These are phyloP conservation scores for Reinhardtius hippoglossoides DNA, from an alignment of 2,113 vertebrate species.

Conservation along the genomic window DNA sequence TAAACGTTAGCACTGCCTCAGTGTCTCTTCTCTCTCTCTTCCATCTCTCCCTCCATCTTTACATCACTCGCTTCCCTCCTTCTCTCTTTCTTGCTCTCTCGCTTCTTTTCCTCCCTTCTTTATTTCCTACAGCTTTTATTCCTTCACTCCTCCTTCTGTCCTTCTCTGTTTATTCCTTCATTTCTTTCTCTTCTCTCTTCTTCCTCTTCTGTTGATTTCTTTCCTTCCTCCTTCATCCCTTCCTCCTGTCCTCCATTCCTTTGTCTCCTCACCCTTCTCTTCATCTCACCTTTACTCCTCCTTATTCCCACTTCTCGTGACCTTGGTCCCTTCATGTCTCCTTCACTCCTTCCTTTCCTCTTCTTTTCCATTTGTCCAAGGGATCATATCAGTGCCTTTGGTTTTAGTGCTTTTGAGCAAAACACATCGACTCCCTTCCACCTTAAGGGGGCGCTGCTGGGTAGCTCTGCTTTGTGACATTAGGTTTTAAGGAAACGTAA, in stretches of 20 bases:
- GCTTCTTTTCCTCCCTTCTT: background rate
- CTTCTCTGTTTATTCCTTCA: no score
- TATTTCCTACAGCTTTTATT: background rate
- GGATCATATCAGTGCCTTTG: no score
- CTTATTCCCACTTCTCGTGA: background rate
- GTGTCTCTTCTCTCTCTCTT: background rate
- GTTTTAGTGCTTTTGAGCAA: no score
- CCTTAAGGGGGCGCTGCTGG: background rate
- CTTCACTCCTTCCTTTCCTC: background rate
- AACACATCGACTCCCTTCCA: background rate
- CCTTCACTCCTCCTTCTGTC: background rate
- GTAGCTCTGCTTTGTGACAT: background rate
- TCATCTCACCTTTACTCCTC: background rate
- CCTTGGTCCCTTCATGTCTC: background rate
- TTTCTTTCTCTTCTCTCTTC: background rate
- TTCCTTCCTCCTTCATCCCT: background rate
- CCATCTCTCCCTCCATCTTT: slow-evolving; percentile 6
- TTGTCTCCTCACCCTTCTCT: background rate
- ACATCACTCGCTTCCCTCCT: background rate
- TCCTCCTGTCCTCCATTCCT: background rate
- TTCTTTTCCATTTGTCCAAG: no score
- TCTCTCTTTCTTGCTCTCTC: background rate
- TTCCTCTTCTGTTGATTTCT: background rate
- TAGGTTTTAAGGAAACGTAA: background rate
- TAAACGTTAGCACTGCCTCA: background rate